A percentile compares a stretch with the other conserved stretches of the same genome.
Evolutionary conservation across 1,140 invertebrate genomes (phyloP).

Genomic region (Apis cerana): DNA sequence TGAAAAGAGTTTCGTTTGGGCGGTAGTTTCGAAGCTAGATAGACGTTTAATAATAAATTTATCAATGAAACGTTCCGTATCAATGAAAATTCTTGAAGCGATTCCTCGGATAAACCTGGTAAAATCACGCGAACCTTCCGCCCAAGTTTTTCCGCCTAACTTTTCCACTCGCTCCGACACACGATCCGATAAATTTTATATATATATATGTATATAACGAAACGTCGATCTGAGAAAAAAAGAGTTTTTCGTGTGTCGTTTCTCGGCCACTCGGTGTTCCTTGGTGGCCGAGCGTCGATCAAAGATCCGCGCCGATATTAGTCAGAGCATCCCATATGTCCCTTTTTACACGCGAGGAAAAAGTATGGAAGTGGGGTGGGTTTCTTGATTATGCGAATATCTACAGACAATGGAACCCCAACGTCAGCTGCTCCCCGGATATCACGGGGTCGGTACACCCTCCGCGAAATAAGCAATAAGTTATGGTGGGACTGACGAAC

Average conservation of each 20-base stretch:
- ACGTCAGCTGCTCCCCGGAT: constrained; percentile 77
- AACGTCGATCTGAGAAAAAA: neutral
- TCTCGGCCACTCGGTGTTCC: neutral
- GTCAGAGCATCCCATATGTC: constrained; percentile 59
- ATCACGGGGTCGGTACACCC: constrained; percentile 60
- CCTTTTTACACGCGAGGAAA: constrained; percentile 38
- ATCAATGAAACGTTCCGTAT: neutral
- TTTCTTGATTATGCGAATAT: constrained; percentile 78
- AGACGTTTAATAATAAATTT: neutral
- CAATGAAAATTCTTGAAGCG: no score
- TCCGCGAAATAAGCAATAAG: constrained; percentile 79
- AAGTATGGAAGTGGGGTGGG: constrained; percentile 47
- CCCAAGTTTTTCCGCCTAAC: no score
- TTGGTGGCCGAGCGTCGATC: constrained; percentile 48
- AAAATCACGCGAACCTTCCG: no score
- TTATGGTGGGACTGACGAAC: constrained; percentile 75
- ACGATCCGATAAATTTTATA: no score
- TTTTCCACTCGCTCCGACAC: no score
- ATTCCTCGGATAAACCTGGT: no score
- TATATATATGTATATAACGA: no score
- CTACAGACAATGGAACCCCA: constrained; percentile 74
- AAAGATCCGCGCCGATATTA: constrained; percentile 48
- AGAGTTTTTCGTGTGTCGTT: no score
- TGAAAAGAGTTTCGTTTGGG: neutral
- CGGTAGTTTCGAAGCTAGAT: neutral